Evolutionary conservation across 2,113 vertebrate species (phyloP).

Genomic region (Aegithalos caudatus): DNA sequence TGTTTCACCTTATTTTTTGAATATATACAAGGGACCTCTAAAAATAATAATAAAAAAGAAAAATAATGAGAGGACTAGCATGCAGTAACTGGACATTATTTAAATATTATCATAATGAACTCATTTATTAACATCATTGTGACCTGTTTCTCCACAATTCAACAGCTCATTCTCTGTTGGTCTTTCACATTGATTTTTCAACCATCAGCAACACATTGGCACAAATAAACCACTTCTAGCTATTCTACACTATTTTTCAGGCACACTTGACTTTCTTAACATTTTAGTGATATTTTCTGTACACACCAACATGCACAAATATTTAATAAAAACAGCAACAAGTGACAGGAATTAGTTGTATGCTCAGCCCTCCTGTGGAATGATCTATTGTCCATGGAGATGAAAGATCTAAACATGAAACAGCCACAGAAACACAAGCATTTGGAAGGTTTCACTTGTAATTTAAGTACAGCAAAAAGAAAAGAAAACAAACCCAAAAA

Average conservation of each 20-base stretch:
- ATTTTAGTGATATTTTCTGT: neutral
- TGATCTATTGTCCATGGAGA: neutral
- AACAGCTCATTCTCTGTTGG: neutral
- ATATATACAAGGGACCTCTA: no score
- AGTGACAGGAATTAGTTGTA: neutral
- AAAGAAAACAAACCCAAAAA: neutral
- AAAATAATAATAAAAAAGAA: neutral
- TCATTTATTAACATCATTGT: neutral
- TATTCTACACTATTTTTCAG: neutral
- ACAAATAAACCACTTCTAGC: neutral
- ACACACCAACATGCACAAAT: neutral
- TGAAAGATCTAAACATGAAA: neutral
- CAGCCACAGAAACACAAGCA: neutral
- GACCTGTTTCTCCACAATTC: neutral
- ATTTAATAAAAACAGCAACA: neutral
- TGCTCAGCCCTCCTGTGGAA: neutral
- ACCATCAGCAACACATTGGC: neutral
- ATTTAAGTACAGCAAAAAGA: neutral
- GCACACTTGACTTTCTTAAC: neutral
- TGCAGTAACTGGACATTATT: fast-evolving
- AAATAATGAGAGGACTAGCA: neutral
- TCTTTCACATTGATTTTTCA: neutral
- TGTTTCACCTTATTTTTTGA: neutral
- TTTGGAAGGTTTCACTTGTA: neutral
- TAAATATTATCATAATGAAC: neutral